A percentile compares a stretch with the other conserved stretches of the same genome.
Evolutionary conservation across 2,888 invertebrate species (phyloP).

Genomic region (Therioaphis trifolii): DNA sequence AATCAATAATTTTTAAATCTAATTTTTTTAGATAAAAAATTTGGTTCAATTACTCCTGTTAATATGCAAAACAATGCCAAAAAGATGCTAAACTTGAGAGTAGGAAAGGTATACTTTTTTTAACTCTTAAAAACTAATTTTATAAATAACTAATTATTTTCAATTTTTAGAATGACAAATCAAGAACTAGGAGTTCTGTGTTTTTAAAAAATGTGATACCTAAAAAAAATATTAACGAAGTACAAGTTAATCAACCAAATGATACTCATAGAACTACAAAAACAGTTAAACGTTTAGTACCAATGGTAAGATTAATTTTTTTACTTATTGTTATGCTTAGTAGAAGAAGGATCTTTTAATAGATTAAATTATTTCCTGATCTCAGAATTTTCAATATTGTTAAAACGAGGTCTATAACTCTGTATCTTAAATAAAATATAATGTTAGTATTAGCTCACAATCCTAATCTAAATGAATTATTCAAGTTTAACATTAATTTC

Average conservation of each 20-base stretch:
- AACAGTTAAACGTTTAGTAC: constrained; percentile 43
- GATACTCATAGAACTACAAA: constrained; percentile 7
- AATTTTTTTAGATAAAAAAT: constrained; percentile 29
- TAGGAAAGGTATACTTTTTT: constrained; percentile 19
- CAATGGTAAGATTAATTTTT: constrained; percentile 15
- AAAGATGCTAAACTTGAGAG: neutral
- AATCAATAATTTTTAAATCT: neutral
- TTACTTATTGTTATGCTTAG: no score
- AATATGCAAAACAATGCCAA: neutral
- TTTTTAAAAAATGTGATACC: neutral
- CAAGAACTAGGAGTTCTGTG: neutral
- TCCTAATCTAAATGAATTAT: no score
- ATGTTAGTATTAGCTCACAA: no score
- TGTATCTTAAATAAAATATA: no score
- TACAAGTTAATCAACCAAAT: constrained; percentile 17
- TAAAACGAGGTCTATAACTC: no score
- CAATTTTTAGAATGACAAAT: constrained; percentile 39
- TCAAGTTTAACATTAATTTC: no score
- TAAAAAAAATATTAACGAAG: constrained; percentile 22
- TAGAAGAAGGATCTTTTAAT: no score
- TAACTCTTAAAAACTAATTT: neutral
- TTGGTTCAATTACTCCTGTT: neutral
- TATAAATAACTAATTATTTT: neutral
- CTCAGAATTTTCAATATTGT: no score
- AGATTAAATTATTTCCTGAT: no score